Evolutionary conservation across 2,113 vertebrate species (phyloP), one percentile per base, ranked within the genome.

Genomic region (Paradisaea rubra): DNA sequence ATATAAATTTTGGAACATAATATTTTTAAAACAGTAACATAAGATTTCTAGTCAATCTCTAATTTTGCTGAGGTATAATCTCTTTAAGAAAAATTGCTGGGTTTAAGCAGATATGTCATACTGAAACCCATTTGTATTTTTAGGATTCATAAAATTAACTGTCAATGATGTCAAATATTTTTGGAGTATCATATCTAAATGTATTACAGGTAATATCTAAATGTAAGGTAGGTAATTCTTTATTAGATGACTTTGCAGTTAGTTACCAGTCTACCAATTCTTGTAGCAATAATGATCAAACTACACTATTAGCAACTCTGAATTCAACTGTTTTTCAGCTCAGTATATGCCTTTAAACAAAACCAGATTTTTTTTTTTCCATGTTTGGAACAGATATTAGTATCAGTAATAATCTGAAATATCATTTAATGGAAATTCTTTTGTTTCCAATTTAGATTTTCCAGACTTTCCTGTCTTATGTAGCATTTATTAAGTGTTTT

Each of bases 401-500:
- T 80, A 23, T 77, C 14, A 3, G 2, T 70, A 77, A 66, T 73
- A 76, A 81, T 52, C n/a, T 15, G 6, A 78, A 63, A 77, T 68
- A 11, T 24, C 50, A 54, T 61, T 89, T 92, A 76, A 66, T 69
- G 28, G n/a, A 70, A 89, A 54, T 54, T 30, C 4, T 74, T 95
- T 53, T 74, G 73, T 82, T 95, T 94, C 31, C 33, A 20, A 4
- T 94, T 80, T 49, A 54, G 28, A 30, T 89, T 50, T 92, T 81
- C 15, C 65, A 66, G 69, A 35, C 24, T 63, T 52, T n/a, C 25
- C 53, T 87, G 16, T 59, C 30, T 88, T 87, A 76, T 44, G 72
- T 15, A 83, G 42, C 31, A 60, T 94, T 94, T 96, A 68, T 68
- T 78, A 81, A 66, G 69, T 86, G 78, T 91, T 85, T 92, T 25